Base-by-base conservation (phyloP, 2,888 invertebrate species). In the Cerastoderma edule region DNA sequence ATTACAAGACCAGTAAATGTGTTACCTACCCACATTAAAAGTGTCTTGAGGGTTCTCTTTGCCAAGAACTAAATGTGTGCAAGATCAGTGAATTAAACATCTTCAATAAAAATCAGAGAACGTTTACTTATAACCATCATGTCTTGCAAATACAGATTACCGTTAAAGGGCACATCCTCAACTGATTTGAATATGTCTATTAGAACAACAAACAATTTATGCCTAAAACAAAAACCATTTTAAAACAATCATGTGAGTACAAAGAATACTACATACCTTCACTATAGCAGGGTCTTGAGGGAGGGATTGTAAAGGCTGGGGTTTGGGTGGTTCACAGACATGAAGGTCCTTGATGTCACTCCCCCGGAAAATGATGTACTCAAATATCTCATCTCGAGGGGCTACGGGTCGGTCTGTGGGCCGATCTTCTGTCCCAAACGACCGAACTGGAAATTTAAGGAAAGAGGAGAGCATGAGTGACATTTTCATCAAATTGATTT, bases 261-360 rank as follows among this genome's bases (percentile, higher is more conserved):
- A n/a, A n/a, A n/a, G n/a, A n/a, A n/a, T n/a, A n/a, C 4, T 46
- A 46, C 35, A 92, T 91, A 95, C 95, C 93, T 95, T 95, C 94
- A 99, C 98, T 93, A 99, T 99, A 79, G 99, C 99, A 75, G 99
- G 99, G 94, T 99, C 99, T 94, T 98, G 98, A 73, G 93, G 91
- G 54, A 93, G 86, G 39, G 83, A 78, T 27, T 87, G 87, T 35
- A 86, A 75, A 24, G 87, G 80, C 68, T 90, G 89, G 83, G 96
- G 95, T 70, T 91, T 91, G n/a, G 95, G 95, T 78, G 99, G 96
- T 83, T 95, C 95, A 91, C 95, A 94, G 66, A 99, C 98, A 93
- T 98, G 95, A 91, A 99, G 97, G 93, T 99, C 99, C 94, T 99
- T 99, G 91, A 99, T 99, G 93, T 99, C 99, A 84, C 97, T 96